phyloP scores from a whole-genome alignment of 2,797 vertebrate genomes.

The Microhierax caerulescens region DNA sequence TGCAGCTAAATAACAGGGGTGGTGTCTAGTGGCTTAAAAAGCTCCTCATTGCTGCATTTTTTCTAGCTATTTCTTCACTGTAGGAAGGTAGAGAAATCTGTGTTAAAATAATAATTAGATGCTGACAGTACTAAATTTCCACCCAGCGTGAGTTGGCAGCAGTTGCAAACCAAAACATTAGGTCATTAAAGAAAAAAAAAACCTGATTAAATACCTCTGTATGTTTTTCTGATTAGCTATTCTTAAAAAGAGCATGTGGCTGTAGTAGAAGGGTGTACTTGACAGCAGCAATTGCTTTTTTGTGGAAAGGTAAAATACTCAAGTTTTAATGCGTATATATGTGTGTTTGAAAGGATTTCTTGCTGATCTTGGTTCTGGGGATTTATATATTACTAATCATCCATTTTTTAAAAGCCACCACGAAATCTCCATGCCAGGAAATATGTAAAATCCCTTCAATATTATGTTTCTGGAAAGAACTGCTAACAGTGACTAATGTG shows the following conservation, averaged over 20 bases:
- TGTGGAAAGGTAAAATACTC: conserved; percentile 51
- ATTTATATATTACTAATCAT: conserved; percentile 28
- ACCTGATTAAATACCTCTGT: conserved; percentile 71
- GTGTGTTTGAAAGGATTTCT: conserved; percentile 47
- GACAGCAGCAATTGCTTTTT: conserved; percentile 70
- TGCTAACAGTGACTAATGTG: background rate
- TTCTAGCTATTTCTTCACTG: conserved; percentile 70
- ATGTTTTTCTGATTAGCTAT: conserved; percentile 73
- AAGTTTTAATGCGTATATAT: background rate
- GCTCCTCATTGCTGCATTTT: background rate
- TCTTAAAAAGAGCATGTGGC: conserved; percentile 66
- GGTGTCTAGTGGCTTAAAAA: conserved; percentile 44
- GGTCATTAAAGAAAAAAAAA: conserved; percentile 71
- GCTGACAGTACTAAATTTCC: conserved; percentile 78
- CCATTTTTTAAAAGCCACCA: background rate
- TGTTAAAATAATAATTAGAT: conserved; percentile 84
- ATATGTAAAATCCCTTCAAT: background rate
- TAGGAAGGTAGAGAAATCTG: conserved; percentile 77
- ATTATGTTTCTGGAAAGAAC: background rate
- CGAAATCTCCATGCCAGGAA: conserved; percentile 23
- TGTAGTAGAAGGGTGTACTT: conserved; percentile 73
- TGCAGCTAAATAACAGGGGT: background rate
- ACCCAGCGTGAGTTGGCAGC: conserved; percentile 74
- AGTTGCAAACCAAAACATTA: conserved; percentile 74
- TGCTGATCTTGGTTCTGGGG: conserved; percentile 43